These are phyloP conservation scores for Prunella strophiata DNA, from an alignment of 2,797 vertebrate species.

Conservation along the genomic window DNA sequence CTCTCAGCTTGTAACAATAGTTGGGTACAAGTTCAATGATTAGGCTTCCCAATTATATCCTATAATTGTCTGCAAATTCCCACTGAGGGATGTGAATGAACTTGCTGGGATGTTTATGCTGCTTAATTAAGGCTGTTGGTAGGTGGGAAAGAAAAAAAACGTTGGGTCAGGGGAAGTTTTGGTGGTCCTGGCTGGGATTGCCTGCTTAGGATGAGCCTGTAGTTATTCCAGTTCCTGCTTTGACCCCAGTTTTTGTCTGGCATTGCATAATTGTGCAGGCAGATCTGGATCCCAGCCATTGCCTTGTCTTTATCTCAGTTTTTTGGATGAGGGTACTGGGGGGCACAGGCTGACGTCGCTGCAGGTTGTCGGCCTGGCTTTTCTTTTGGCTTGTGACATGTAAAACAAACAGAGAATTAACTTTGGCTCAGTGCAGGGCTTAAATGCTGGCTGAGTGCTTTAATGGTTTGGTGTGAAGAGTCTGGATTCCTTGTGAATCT, in stretches of 20 bases:
- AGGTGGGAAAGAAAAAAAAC: neutral
- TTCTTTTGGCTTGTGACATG: neutral
- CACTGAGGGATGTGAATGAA: conserved; percentile 65
- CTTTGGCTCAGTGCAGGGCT: neutral
- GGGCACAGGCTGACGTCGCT: neutral
- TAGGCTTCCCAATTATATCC: conserved; percentile 86
- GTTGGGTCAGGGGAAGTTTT: neutral
- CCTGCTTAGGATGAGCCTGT: neutral
- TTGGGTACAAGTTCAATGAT: conserved; percentile 72
- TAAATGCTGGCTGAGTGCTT: neutral
- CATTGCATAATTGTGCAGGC: neutral
- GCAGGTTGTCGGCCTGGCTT: neutral
- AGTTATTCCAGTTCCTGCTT: neutral
- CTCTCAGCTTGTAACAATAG: conserved; percentile 24
- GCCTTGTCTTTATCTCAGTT: neutral
- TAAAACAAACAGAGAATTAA: neutral
- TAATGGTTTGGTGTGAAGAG: neutral
- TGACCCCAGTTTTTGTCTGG: neutral
- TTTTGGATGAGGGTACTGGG: neutral
- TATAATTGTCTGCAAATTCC: conserved; percentile 82
- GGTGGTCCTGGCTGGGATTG: neutral
- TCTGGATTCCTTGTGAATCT: neutral
- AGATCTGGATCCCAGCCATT: neutral
- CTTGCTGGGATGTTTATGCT: conserved; percentile 40
- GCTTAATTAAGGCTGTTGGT: neutral